These are phyloP conservation scores for Lithophane semibrunnea DNA, from an alignment of 2,888 invertebrate species.

Conservation along the genomic window DNA sequence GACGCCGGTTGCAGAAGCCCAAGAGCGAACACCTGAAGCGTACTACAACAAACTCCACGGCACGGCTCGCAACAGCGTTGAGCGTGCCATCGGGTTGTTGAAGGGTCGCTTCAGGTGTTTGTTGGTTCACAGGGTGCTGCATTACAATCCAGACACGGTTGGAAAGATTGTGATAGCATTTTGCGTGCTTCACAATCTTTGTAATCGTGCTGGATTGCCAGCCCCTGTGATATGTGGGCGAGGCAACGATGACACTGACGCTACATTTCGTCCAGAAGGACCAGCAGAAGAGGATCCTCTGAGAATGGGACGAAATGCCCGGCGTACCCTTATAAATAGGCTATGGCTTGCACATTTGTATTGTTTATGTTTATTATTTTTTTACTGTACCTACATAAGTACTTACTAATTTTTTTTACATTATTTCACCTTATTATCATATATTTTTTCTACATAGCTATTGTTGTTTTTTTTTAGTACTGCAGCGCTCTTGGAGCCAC, in stretches of 20 bases:
- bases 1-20: neutral
- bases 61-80: neutral
- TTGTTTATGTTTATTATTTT: no score
- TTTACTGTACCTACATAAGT: no score
- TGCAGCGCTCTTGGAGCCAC: no score
- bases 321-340: neutral
- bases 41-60: neutral
- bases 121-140: neutral
- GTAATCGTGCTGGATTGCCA: neutral
- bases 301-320: neutral
- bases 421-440: no score
- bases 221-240: neutral
- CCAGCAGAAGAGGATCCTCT: neutral
- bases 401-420: no score
- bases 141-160: neutral
- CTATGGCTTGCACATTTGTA: no score
- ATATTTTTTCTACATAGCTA: no score
- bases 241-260: no score
- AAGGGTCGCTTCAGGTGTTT: constrained; percentile 5
- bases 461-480: no score
- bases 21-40: neutral
- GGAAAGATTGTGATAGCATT: constrained; percentile 1
- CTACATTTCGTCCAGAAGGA: neutral
- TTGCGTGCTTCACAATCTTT: neutral
- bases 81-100: neutral